These are phyloP conservation scores for Tiaroga cobitis DNA, from an alignment of 2,797 vertebrate species.

Conservation along the genomic window DNA sequence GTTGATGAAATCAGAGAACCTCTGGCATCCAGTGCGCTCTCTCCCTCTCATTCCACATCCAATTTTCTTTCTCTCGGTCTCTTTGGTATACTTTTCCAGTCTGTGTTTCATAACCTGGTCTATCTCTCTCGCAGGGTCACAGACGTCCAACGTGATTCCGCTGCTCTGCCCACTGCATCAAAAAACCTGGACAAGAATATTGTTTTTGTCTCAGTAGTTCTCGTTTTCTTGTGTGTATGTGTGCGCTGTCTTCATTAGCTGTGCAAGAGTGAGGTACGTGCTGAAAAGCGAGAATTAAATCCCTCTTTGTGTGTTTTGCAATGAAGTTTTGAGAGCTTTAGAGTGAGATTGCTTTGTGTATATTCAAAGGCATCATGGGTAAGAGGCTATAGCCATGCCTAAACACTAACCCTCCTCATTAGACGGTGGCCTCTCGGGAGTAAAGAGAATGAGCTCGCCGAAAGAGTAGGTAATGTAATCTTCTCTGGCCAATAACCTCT, in stretches of 20 bases:
- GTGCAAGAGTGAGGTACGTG: slow-evolving; percentile 9
- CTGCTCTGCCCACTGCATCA: slow-evolving; percentile 21
- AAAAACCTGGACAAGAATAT: slow-evolving; percentile 12
- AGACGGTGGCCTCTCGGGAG: slow-evolving; percentile 42
- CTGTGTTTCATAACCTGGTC: slow-evolving; percentile 31
- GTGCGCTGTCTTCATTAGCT: slow-evolving; percentile 33
- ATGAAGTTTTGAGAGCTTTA: slow-evolving; percentile 42
- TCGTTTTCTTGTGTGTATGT: neutral
- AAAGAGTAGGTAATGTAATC: slow-evolving; percentile 53
- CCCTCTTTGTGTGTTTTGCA: slow-evolving; percentile 39
- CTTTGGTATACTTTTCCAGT: slow-evolving; percentile 9
- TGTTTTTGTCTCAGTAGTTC: slow-evolving; percentile 5
- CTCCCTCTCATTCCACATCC: slow-evolving; percentile 31
- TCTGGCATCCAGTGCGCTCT: slow-evolving; percentile 35
- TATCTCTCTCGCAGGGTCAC: slow-evolving; percentile 26
- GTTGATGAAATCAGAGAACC: slow-evolving; percentile 49
- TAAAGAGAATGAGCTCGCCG: slow-evolving; percentile 38
- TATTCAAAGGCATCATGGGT: slow-evolving; percentile 49
- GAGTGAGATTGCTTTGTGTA: slow-evolving; percentile 45
- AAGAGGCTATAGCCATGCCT: slow-evolving; percentile 49
- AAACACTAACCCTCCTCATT: slow-evolving; percentile 56
- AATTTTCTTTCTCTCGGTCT: slow-evolving; percentile 32
- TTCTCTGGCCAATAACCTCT: slow-evolving; percentile 56
- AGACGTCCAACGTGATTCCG: slow-evolving; percentile 28
- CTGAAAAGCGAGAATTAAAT: slow-evolving; percentile 34